Evolutionary conservation across 2,888 invertebrate genomes (phyloP).

Genomic region (Amphipyra tragopoginis): DNA sequence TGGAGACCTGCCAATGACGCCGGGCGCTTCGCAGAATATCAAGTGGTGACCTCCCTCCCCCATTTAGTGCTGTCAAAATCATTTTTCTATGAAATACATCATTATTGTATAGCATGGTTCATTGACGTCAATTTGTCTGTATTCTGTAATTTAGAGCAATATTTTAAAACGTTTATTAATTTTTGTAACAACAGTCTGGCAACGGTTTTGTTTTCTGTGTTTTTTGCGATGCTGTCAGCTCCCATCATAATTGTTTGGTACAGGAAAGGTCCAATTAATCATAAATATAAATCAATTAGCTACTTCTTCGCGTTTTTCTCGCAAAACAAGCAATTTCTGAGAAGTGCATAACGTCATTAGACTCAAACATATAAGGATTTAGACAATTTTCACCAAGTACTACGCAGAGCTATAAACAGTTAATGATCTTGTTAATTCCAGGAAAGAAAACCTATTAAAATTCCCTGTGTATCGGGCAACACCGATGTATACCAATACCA

Average conservation of each 20-base stretch:
- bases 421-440: neutral
- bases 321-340: constrained; percentile 11
- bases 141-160: constrained; percentile 11
- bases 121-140: constrained; percentile 48
- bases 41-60: constrained; percentile 47
- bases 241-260: constrained; percentile 34
- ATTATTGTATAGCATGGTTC: constrained; percentile 43
- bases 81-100: constrained; percentile 62
- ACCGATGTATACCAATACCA: neutral
- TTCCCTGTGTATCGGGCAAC: too few species aligned
- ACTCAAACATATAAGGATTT: constrained; percentile 13
- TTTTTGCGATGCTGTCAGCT: constrained; percentile 36
- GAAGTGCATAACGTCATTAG: constrained; percentile 33
- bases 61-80: constrained; percentile 56
- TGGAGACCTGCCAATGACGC: constrained; percentile 73
- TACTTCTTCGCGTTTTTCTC: constrained; percentile 13
- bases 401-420: constrained; percentile 1
- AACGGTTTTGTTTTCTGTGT: constrained; percentile 18
- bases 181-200: constrained; percentile 34
- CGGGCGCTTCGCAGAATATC: constrained; percentile 67
- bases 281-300: constrained; percentile 32
- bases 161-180: constrained; percentile 15
- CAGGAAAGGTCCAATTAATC: constrained; percentile 48
- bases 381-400: neutral
- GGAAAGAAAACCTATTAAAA: too few species aligned